Evolutionary conservation across 1,140 invertebrate genomes (phyloP).

Genomic region (Drosophila punjabiensis): DNA sequence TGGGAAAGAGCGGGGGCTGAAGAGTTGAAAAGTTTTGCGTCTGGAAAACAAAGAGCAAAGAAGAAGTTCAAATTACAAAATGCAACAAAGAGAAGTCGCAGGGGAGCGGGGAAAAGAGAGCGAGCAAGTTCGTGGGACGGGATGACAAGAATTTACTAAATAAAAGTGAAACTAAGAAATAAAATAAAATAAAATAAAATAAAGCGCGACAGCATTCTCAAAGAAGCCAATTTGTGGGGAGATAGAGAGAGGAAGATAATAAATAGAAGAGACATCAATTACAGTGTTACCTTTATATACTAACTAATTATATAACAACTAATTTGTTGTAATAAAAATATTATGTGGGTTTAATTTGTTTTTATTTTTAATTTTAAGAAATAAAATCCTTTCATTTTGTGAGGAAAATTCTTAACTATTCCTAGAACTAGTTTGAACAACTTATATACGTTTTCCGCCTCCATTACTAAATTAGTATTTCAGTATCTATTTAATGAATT

Average conservation of each 20-base stretch:
- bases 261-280: not conserved
- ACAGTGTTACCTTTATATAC: not conserved
- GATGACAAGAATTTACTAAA: slow-evolving; percentile 65
- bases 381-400: too few relatives aligned
- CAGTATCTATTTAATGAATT: too few relatives aligned
- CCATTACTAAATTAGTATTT: too few relatives aligned
- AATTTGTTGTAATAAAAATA: too few relatives aligned
- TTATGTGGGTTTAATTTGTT: too few relatives aligned
- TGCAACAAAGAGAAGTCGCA: slow-evolving; percentile 66
- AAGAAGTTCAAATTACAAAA: slow-evolving; percentile 73
- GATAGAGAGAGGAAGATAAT: not conserved
- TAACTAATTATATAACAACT: too few relatives aligned
- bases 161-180: slow-evolving; percentile 70
- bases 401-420: too few relatives aligned
- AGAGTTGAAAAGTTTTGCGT: slow-evolving; percentile 43
- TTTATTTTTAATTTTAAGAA: too few relatives aligned
- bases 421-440: too few relatives aligned
- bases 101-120: not conserved
- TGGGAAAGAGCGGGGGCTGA: not conserved
- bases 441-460: too few relatives aligned
- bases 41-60: slow-evolving; percentile 50
- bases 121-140: slow-evolving; percentile 1
- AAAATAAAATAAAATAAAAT: slow-evolving; percentile 38
- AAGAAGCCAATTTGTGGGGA: not conserved
- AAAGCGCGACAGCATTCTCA: not conserved